Evolutionary conservation across 2,797 vertebrate genomes (phyloP).

Genomic region (Emys orbicularis): DNA sequence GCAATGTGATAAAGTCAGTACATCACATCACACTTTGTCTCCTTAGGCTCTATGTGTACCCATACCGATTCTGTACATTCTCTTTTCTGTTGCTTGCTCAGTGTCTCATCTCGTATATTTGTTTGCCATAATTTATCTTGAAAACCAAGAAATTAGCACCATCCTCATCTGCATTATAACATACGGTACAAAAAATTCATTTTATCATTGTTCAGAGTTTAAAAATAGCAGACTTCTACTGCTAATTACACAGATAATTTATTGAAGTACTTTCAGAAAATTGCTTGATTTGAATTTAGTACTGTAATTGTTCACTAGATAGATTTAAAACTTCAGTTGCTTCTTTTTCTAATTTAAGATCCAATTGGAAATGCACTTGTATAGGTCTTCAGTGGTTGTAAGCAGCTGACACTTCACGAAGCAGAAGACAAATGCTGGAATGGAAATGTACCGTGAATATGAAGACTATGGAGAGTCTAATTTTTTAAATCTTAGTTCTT

Average conservation of each 20-base stretch:
- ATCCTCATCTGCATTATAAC: neutral
- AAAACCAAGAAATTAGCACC: neutral
- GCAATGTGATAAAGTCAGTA: neutral
- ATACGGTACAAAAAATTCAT: neutral
- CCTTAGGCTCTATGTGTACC: neutral
- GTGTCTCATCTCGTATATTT: neutral
- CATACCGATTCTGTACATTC: neutral
- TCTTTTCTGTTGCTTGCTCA: neutral
- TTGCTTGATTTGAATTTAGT: neutral
- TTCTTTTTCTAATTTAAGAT: neutral
- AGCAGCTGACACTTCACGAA: neutral
- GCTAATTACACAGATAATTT: conserved; percentile 14
- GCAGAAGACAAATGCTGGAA: neutral
- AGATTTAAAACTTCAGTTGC: neutral
- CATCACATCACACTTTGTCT: neutral
- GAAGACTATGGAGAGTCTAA: neutral
- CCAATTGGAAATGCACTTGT: neutral
- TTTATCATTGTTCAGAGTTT: neutral
- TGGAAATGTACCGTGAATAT: neutral
- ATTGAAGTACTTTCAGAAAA: neutral
- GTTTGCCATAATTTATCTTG: neutral
- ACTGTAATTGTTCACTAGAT: neutral
- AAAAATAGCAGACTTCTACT: conserved; percentile 2
- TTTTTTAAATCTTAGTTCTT: neutral
- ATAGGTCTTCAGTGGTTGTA: neutral